Evolutionary conservation across 2,797 vertebrate genomes (phyloP), one percentile per base, ranked within the genome.

Genomic region (Sylvia borin): DNA sequence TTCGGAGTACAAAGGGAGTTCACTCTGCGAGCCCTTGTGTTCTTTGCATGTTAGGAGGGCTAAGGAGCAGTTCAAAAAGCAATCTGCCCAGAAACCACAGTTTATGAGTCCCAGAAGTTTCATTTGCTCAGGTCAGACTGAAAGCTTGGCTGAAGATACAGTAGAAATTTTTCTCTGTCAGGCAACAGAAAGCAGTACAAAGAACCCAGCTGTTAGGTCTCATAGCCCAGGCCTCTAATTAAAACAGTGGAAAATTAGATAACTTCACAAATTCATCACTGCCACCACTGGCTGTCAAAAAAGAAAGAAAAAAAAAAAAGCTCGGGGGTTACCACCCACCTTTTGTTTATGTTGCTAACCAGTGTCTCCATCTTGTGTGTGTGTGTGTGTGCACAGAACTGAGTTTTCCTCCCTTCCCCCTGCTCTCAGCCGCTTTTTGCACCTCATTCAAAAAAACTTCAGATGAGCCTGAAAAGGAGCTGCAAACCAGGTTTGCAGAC

Each of bases 161-260:
- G 93, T 68, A 97, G 98, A 98, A 98, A 99, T 99, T 99, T 99
- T 99, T 99, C 98, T 99, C 97, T 99, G 99, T 99, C 99, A 99
- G 98, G 98, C 98, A 97, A 97, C 98, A 98, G 98, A 98, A 98
- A 98, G 98, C 98, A 97, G 98, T 98, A 98, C 98, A 98, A 98
- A 98, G 98, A 97, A 98, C 97, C 98, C 99, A 99, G 99, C 99
- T 99, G 99, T 97, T 94, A 98, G 98, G 98, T 98, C 98, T 99
- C 99, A 98, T 97, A 97, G 98, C 98, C 98, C 98, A 97, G 98
- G 99, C 98, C 98, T 99, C 99, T 99, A 99, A 99, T 99, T 99
- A 99, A 99, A 99, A 99, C 99, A 99, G 99, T 99, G 99, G 99
- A 99, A 99, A 99, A 99, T 99, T 98, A 99, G 99, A 99, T 99